Evolutionary conservation across 2,888 invertebrate genomes (phyloP).

Genomic region (Busseola fusca): DNA sequence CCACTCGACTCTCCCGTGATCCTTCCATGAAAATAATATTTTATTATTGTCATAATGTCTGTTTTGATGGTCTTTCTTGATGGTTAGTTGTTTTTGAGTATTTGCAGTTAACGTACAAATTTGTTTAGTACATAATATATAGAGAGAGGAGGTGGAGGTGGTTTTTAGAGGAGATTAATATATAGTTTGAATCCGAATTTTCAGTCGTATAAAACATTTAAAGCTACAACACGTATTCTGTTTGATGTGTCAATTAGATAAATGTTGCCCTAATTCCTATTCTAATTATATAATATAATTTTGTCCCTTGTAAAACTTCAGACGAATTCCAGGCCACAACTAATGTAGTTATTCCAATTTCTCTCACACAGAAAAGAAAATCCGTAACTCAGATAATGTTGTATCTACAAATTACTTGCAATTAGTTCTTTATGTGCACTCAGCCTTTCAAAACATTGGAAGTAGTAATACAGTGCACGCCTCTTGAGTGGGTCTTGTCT

Average conservation of each 20-base stretch:
- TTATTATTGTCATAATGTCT: conserved; percentile 78
- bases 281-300: no score
- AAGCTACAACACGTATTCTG: background rate
- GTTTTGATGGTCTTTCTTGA: conserved; percentile 67
- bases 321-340: background rate
- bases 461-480: conserved; percentile 23
- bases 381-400: background rate
- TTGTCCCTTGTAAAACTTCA: background rate
- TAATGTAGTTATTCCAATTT: background rate
- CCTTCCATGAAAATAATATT: conserved; percentile 85
- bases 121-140: background rate
- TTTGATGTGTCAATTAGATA: background rate
- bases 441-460: conserved; percentile 28
- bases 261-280: background rate
- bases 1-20: conserved; percentile 79
- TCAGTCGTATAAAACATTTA: background rate
- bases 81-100: conserved; percentile 69
- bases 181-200: background rate
- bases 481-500: conserved; percentile 33
- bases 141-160: background rate
- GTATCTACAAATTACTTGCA: conserved; percentile 14
- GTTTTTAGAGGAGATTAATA: background rate
- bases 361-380: background rate
- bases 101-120: conserved; percentile 39
- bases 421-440: conserved; percentile 36